These are phyloP conservation scores for Dipodomys merriami DNA, from an alignment of 2,113 vertebrate genomes.

Conservation along the genomic window DNA sequence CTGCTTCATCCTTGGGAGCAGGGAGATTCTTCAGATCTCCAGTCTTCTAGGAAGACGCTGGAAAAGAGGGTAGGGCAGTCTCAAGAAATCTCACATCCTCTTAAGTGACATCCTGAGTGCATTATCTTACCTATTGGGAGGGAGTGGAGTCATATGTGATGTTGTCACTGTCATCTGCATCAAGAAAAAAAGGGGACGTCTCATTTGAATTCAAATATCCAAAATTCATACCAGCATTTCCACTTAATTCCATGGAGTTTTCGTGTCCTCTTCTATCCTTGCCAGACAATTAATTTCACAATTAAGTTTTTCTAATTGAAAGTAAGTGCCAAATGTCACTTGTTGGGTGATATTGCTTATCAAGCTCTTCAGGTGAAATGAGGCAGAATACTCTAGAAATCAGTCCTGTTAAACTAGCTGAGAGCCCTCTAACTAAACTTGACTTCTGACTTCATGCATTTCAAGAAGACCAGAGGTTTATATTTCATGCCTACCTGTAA, in stretches of 20 bases:
- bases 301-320: not conserved
- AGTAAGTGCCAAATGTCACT: not conserved
- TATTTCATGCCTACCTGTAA: not conserved
- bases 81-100: not conserved
- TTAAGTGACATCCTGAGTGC: too few relatives aligned
- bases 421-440: not conserved
- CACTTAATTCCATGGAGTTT: not conserved
- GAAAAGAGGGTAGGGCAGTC: not conserved
- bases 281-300: not conserved
- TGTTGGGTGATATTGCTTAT: not conserved
- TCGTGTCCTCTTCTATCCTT: not conserved
- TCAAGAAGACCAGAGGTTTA: not conserved
- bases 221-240: not conserved
- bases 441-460: not conserved
- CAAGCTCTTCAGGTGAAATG: not conserved
- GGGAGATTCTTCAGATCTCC: not conserved
- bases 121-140: not conserved
- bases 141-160: not conserved
- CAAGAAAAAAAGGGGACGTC: not conserved
- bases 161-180: not conserved
- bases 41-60: not conserved
- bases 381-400: not conserved
- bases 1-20: not conserved
- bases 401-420: not conserved
- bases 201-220: not conserved